Base-by-base conservation (phyloP, 2,113 vertebrate genomes). In the Bufo bufo region DNA sequence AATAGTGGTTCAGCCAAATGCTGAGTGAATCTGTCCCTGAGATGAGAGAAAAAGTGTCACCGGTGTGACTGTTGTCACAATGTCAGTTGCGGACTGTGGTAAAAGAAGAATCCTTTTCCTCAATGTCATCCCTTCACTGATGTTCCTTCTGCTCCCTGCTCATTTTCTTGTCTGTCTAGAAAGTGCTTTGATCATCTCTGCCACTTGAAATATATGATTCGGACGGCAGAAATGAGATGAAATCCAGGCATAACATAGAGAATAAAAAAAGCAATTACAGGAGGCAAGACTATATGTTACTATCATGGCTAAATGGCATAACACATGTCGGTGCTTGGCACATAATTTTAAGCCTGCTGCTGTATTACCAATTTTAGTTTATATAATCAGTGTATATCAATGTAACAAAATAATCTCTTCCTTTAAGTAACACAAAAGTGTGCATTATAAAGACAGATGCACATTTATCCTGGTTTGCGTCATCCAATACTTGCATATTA, bases 151-250 rank as follows among this genome's bases (percentile, higher is more conserved):
- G 80, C 87, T 88, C 81, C 79, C 72, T 77, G 71, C 87, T 84
- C 87, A 83, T 88, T 88, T 88, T 84, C 87, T 69, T 77, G 80
- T 84, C 87, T 84, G 87, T 77, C 79, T 82, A 84, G 87, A 84
- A 88, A 88, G 80, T 20, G 81, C 87, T 88, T 88, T 88, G 87
- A 88, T 88, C 87, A 88, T 88, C 81, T 84, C 87, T 88, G 87
- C 81, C 87, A 84, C 87, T 88, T 88, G 87, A 88, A 84, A 88
- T 88, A 88, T 84, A 66, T 78, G 87, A 88, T 88, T 84, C 59
- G 81, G 71, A 88, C 72, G 81, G 72, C 58, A 83, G 81, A 88
- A 88, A 88, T 88, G 87, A 88, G 81, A 84, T 88, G 87, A 88
- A 88, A 88, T 88, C 87, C 87, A 65, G 87, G 87, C 87, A 65